phyloP scores from a whole-genome alignment of 2,113 vertebrate genomes.

The Equus przewalskii region DNA sequence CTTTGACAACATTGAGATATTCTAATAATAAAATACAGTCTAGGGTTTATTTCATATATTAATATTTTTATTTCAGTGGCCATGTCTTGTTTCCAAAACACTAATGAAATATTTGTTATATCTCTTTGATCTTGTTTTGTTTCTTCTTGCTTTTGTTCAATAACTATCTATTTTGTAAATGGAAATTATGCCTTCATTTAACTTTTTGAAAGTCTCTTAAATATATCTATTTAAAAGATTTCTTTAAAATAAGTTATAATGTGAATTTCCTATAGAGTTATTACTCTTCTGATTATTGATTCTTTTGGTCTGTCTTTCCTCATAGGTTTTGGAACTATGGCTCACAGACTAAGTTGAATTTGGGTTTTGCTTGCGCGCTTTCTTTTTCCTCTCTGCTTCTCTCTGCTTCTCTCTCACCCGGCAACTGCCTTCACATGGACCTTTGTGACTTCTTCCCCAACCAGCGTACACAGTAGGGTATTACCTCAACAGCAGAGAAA shows the following conservation, averaged over 20 bases:
- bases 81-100: background rate
- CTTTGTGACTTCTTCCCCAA: background rate
- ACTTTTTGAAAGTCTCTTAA: background rate
- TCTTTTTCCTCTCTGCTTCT: background rate
- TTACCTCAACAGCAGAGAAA: background rate
- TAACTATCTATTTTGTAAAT: background rate
- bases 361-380: background rate
- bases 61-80: background rate
- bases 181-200: background rate
- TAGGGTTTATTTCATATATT: background rate
- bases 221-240: background rate
- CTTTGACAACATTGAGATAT: background rate
- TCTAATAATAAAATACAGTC: background rate
- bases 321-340: background rate
- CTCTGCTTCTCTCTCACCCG: background rate
- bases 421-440: background rate
- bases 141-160: background rate
- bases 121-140: background rate
- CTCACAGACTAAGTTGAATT: background rate
- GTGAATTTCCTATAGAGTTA: background rate
- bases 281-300: background rate
- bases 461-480: background rate
- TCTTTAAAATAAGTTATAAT: background rate
- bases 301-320: background rate
- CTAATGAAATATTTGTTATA: background rate